Base-by-base conservation (phyloP, 2,797 vertebrate genomes). In the Leptoclinus maculatus region DNA sequence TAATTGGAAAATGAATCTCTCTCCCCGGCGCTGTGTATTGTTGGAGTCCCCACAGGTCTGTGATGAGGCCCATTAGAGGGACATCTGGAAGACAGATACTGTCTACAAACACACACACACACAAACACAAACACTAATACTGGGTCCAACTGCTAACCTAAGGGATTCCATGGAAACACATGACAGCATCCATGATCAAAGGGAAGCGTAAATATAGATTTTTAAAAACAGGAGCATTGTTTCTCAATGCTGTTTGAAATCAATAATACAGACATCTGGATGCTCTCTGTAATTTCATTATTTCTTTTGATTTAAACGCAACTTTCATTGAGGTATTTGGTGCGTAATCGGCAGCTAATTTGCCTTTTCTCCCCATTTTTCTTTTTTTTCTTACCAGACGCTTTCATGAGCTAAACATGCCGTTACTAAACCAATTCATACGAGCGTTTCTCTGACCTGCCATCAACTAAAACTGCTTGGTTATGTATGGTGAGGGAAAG, bases 71-170 rank as follows among this genome's bases (percentile, higher is more conserved):
- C 76, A 90, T 91, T 91, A 91, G 73, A 85, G 77, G 85, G 87
- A 90, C 83, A 89, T 93, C 83, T 92, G 89, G 87, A 87, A 86
- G 88, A 90, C 82, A 88, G 70, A 90, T 87, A 79, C 69, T 36
- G 76, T 71, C 56, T 29, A 43, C 53, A 62, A 58, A 74, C 74
- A 71, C 23, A 12, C 25, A 65, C 54, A 67, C 21, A 47, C 68
- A 73, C 65, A 68, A 12, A 74, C 25, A 51, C 54, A 70, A 58
- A 73, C 70, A 66, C 88, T 87, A 86, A 86, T 72, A 74, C 56
- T 63, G 59, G 62, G 63, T 76, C 71, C 77, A 74, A 85, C 70
- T 83, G 79, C 78, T 75, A 74, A 83, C 78, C 62, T 74, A 75
- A 87, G 68, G 78, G 83, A 85, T 79, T 75, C 74, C 78, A 79